Percentiles rank a stretch among this genome's conserved stretches.
These are phyloP conservation scores for Iselma pallidipennis DNA, from an alignment of 2,888 invertebrate species.

Conservation along the genomic window DNA sequence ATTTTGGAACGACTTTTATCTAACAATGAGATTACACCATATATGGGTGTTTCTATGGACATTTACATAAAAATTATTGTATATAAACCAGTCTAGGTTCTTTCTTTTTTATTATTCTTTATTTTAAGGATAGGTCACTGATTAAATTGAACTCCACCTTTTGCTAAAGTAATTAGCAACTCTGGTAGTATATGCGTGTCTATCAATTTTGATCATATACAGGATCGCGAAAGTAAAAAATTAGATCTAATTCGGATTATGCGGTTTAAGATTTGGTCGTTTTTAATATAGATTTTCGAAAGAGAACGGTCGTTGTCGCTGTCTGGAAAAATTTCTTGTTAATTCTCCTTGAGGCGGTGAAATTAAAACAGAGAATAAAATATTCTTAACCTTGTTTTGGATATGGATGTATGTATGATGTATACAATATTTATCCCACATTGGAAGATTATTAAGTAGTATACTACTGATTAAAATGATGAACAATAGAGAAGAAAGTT, in stretches of 20 bases:
- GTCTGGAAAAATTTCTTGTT: constrained; percentile 8
- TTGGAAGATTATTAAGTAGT: background rate
- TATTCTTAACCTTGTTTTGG: constrained; percentile 18
- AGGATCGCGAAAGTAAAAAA: too few relatives aligned
- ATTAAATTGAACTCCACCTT: constrained; percentile 1
- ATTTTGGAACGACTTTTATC: background rate
- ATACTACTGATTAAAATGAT: background rate
- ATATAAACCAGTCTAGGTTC: background rate
- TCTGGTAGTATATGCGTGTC: background rate
- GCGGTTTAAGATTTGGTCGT: background rate
- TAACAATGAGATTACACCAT: background rate
- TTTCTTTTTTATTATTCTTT: background rate
- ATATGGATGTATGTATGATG: too few relatives aligned
- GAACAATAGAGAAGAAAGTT: constrained; percentile 20
- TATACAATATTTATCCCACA: constrained; percentile 5
- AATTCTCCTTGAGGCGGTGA: constrained; percentile 24
- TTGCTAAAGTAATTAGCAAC: background rate
- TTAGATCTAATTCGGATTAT: background rate
- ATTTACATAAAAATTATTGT: background rate
- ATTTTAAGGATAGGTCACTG: constrained; percentile 1
- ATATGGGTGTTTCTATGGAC: background rate
- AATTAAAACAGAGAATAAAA: constrained; percentile 26
- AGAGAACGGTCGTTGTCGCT: constrained; percentile 2
- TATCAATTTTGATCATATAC: too few relatives aligned
- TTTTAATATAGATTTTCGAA: background rate